Conservation (phyloP, 2,797 vertebrate genomes). For the Mus spretus region DNA sequence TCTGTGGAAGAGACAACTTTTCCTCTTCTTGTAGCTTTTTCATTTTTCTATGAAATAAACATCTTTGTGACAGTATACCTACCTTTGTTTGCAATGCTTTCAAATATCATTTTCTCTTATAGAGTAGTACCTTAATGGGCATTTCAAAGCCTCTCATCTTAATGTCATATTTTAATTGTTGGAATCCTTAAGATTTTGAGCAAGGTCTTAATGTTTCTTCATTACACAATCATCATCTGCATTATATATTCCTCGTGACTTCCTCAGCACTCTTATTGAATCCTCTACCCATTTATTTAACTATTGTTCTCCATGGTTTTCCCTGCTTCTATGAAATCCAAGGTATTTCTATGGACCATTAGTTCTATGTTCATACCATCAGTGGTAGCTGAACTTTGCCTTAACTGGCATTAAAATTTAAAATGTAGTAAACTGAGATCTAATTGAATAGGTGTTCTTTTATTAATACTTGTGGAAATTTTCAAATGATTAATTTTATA, state of each 20-base stretch:
- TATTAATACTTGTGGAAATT: not conserved
- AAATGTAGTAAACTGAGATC: not conserved
- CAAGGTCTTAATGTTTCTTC: not conserved
- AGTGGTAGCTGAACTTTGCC: not conserved
- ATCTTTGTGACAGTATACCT: not conserved
- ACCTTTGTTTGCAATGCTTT: not conserved
- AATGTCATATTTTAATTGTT: not conserved
- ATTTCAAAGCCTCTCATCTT: not conserved
- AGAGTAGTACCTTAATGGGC: not conserved
- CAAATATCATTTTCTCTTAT: not conserved
- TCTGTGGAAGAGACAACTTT: constrained; percentile 50
- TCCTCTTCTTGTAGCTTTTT: not conserved
- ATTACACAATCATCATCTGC: not conserved
- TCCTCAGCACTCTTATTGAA: not conserved
- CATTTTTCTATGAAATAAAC: not conserved
- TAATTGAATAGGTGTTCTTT: constrained; percentile 2
- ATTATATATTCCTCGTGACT: not conserved
- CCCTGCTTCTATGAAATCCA: not conserved
- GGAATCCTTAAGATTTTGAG: not conserved
- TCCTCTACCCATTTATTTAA: not conserved
- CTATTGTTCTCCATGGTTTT: not conserved
- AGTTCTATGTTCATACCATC: not conserved
- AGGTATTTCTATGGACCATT: not conserved
- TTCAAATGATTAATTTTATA: constrained; percentile 15
- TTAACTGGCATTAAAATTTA: not conserved